Conservation (phyloP, 1,140 invertebrate genomes). For the Drosophila chauvacae region DNA sequence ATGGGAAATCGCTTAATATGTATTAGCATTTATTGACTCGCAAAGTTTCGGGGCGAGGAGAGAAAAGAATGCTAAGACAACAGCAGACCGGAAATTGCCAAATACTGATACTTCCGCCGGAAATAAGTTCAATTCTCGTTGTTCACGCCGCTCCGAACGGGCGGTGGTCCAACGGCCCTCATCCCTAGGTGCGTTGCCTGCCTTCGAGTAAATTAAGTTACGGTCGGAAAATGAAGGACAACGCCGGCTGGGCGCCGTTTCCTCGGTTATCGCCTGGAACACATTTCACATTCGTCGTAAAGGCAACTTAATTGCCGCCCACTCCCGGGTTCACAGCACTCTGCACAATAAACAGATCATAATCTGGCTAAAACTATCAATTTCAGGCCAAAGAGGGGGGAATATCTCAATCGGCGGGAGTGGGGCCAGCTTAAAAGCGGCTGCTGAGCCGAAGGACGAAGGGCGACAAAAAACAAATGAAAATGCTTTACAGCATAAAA, state of each 20-base stretch:
- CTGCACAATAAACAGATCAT: constrained; percentile 76
- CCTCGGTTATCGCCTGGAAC: constrained; percentile 40
- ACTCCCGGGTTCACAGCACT: constrained; percentile 52
- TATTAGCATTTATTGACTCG: constrained; percentile 76
- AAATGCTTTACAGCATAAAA: constrained; percentile 61
- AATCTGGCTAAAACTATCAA: constrained; percentile 75
- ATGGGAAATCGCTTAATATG: constrained; percentile 67
- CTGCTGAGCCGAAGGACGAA: background rate
- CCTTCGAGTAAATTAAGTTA: constrained; percentile 53
- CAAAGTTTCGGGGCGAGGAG: constrained; percentile 20
- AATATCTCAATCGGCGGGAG: constrained; percentile 29
- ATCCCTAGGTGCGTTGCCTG: constrained; percentile 1
- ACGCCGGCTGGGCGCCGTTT: constrained; percentile 33
- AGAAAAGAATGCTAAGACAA: constrained; percentile 47
- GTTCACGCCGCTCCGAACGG: background rate
- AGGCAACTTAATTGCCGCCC: constrained; percentile 61
- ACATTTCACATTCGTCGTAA: constrained; percentile 61
- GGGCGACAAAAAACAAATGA: constrained; percentile 51
- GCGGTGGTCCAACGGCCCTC: background rate
- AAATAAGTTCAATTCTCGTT: constrained; percentile 80
- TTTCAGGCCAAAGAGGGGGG: constrained; percentile 56
- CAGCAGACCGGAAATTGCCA: constrained; percentile 70
- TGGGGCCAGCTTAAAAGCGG: constrained; percentile 5
- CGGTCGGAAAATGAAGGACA: constrained; percentile 49
- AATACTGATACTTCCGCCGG: constrained; percentile 79